Conservation (phyloP, 2,113 vertebrate genomes). For the Varanus komodoensis region DNA sequence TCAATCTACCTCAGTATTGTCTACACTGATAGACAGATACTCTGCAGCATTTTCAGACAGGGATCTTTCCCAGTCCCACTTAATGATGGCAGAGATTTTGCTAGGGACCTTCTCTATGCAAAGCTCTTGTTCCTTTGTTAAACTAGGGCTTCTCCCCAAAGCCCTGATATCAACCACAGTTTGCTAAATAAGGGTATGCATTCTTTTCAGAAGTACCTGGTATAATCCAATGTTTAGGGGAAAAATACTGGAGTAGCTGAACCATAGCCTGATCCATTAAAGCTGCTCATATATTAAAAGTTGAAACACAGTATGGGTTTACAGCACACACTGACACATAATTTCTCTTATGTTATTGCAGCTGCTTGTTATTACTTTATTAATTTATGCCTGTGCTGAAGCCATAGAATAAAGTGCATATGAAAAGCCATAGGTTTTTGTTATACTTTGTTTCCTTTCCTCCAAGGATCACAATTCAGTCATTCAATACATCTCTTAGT, state of each 20-base stretch:
- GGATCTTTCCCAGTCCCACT: neutral
- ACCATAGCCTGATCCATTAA: slow-evolving; percentile 15
- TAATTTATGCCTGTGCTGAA: slow-evolving; percentile 46
- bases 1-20: neutral
- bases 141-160: neutral
- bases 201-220: neutral
- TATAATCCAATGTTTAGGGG: neutral
- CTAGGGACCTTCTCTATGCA: neutral
- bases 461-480: slow-evolving; percentile 19
- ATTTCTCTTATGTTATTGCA: slow-evolving; percentile 39
- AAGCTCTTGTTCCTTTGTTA: neutral
- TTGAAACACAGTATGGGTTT: slow-evolving; percentile 33
- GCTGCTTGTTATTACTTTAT: slow-evolving; percentile 12
- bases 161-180: neutral
- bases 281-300: slow-evolving; percentile 23
- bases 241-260: neutral
- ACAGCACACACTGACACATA: slow-evolving; percentile 4
- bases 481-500: neutral
- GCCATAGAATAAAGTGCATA: slow-evolving; percentile 31
- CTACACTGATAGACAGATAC: neutral
- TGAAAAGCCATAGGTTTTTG: slow-evolving; percentile 16
- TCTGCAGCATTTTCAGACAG: neutral
- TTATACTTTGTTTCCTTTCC: slow-evolving; percentile 10
- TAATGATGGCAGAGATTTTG: neutral
- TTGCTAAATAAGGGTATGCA: neutral